Base-by-base conservation (phyloP, 1,140 invertebrate genomes). In the Achatina immaculata region DNA sequence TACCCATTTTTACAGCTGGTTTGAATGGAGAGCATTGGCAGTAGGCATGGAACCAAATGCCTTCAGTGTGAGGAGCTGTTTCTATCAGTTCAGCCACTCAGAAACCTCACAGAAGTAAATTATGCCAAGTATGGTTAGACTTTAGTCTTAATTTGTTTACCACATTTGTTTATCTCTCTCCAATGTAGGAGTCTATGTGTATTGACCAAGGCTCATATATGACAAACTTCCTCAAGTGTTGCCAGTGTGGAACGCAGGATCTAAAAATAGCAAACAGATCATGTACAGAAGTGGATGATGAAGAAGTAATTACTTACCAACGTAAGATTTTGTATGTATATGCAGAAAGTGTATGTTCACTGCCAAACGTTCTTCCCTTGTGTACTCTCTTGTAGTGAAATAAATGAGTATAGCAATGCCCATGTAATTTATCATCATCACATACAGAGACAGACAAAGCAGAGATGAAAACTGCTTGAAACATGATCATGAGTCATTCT, bases 141-240 rank as follows among this genome's bases (percentile, higher is more conserved):
- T 65, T 7, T 65, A 65, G 11, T 14, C 24, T 65, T 28, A 28
- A 4, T 58, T 28, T 66, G 28, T 51, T 31, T 48, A 11, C 72
- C 38, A 19, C 42, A 68, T 74, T 74, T 55, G 51, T 62, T 28
- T 72, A 24, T 71, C 28, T 62, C 31, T 45, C 21, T 73, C 7
- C 24, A 36, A 73, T 62, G 3, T 62, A 84, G 83, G 85, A 83
- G 9, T 78, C 78, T 24, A 42, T 85, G 38, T 85, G 84, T 62
- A 42, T 85, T 24, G 84, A 85, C 34, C 82, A 69, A 75, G 84
- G 84, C 24, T 85, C 84, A 19, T 85, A 84, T 66, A 78, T 85
- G 78, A 73, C 76, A 28, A 85, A 85, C 69, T 85, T 81, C 79
- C 75, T 76, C 68, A 81, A 81, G 36, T 85, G 84, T 74, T 36